Conservation (phyloP, 2,888 invertebrate genomes). For the Tetragonula carbonaria region DNA sequence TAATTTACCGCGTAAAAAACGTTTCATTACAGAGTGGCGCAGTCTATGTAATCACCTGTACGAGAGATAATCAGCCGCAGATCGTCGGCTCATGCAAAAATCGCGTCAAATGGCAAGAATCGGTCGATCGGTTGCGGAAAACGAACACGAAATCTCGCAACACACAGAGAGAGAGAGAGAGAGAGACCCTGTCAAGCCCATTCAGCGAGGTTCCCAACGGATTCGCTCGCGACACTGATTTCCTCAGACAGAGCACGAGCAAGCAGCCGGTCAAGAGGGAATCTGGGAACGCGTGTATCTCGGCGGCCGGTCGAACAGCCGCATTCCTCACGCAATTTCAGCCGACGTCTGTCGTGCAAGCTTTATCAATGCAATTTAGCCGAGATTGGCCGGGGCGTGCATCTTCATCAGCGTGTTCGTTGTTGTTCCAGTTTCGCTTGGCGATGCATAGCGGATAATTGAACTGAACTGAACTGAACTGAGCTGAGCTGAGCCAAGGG, state of each 20-base stretch:
- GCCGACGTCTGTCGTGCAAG: slow-evolving; percentile 37
- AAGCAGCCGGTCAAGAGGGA: neutral
- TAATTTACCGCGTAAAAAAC: no score
- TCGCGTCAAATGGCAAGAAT: slow-evolving; percentile 48
- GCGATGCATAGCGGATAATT: slow-evolving; percentile 38
- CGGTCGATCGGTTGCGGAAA: neutral
- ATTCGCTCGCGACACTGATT: neutral
- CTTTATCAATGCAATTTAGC: slow-evolving; percentile 59
- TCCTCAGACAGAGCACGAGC: slow-evolving; percentile 5
- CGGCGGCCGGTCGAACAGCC: neutral
- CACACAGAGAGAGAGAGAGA: no score
- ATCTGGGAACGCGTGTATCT: neutral
- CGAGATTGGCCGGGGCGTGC: slow-evolving; percentile 41
- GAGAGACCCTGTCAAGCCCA: neutral
- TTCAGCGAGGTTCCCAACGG: neutral
- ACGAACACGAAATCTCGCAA: no score
- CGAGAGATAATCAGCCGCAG: no score
- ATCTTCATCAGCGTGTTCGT: slow-evolving; percentile 45
- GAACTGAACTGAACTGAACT: slow-evolving; percentile 1
- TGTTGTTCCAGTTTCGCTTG: slow-evolving; percentile 44
- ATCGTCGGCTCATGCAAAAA: neutral
- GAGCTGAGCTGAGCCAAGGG: no score
- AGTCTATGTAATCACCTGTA: no score
- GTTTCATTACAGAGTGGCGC: no score
- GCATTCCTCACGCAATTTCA: slow-evolving; percentile 45